Base-by-base conservation (phyloP, 2,797 vertebrate genomes). In the Poecilia picta region DNA sequence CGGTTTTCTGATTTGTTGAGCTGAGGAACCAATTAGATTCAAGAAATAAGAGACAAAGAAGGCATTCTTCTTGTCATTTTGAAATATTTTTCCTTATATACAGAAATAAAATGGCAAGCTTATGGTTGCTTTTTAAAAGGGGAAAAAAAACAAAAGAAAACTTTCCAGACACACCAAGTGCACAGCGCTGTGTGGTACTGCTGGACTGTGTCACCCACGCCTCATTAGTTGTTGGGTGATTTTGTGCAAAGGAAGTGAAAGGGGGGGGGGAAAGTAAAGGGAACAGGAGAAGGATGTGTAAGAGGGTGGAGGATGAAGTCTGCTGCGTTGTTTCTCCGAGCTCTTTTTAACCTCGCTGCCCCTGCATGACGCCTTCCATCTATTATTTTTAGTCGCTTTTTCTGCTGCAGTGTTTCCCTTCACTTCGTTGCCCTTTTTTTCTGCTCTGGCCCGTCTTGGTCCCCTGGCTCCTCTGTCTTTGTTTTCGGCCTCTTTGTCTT, bases 301-400 rank as follows among this genome's bases (percentile, higher is more conserved):
- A 76, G 46, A 76, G 62, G 36, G 66, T 8, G n/a, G 53, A 59
- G 31, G 55, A 79, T 45, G 33, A 84, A 45, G 73, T 85, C 85
- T 86, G 71, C 81, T 79, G 80, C 83, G 72, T 25, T 84, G 55
- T 62, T 84, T 15, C 47, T 59, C 18, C 49, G 47, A 75, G 53
- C 75, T 33, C 28, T 82, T 74, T 76, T 80, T 57, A 76, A 45
- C 79, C 75, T 75, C 20, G 1, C 74, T 77, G 77, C 46, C 75
- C 68, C 81, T 86, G 73, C 73, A 75, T 86, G 87, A 88, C 77
- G 87, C 83, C 81, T 85, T 86, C 78, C 73, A 80, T 88, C 80
- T 80, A 77, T 87, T 81, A 74, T 84, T 77, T 77, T 77, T 43
- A 16, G 28, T 75, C 46, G 77, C 51, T 82, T 72, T 72, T 75